Base-by-base conservation (phyloP, 1,140 invertebrate genomes). In the Sesamia nonagrioides region DNA sequence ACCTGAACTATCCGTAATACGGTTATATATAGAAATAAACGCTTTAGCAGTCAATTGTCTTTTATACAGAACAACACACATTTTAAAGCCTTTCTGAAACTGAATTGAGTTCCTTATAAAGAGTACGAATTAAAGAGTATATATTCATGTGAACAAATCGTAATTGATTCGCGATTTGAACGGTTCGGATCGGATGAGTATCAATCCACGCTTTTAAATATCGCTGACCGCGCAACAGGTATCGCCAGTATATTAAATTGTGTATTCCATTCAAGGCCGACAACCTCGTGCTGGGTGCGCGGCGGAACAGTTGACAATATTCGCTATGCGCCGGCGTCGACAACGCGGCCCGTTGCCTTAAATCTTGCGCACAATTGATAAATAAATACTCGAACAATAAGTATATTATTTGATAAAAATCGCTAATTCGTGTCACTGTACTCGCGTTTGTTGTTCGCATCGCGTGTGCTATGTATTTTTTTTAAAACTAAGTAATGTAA, bases 301-400 rank as follows among this genome's bases (percentile, higher is more conserved):
- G 42, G 42, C 56, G 63, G 18, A 35, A 68, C 77, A 80, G 84
- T 85, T 89, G 89, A 88, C 89, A 91, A 91, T 91, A 91, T 91
- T 92, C 85, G 89, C 91, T 86, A 92, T 90, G 87, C 88, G 85
- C 77, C 77, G 84, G 83, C 73, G 73, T 73, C 75, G 68, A 77
- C 61, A 85, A 82, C 84, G 81, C 88, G 89, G 87, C 83, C 82
- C 72, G 42, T 61, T 60, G 69, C 37, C 61, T 72, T 79, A 27
- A 79, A 61, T 78, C 69, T 72, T 78, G 40, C 33, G 50, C 50
- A 61, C 73, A 75, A 74, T 79, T 80, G 79, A 87, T 82, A 81
- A 82, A 82, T 82, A 74, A 82, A 82, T 82, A 74, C 61, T 66
- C 61, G 61, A 18, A 66, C 18, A 79, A 74, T 56, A n/a, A n/a